A percentile compares a stretch with the other conserved stretches of the same genome.
Evolutionary conservation across 1,140 invertebrate species (phyloP).

Genomic region (Tetramorium simillimum): DNA sequence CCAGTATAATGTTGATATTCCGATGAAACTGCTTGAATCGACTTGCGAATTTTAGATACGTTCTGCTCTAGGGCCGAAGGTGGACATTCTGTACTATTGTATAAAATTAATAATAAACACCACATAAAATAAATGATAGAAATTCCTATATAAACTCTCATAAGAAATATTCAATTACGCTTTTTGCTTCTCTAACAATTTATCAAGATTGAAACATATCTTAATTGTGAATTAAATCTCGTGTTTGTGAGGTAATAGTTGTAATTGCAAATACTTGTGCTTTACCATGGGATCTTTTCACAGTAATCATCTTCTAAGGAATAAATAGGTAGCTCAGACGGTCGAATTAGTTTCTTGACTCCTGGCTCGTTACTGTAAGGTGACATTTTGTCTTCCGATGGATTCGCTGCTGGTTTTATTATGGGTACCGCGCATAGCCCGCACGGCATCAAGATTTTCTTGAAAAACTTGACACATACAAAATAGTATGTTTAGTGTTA

Average conservation of each 20-base stretch:
- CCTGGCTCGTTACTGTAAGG: constrained; percentile 60
- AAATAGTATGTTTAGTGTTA: constrained; percentile 14
- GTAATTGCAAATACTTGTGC: constrained; percentile 79
- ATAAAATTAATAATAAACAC: constrained; percentile 22
- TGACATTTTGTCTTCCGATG: constrained; percentile 60
- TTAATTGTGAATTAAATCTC: background rate
- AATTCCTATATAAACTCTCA: background rate
- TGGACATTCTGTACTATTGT: constrained; percentile 2
- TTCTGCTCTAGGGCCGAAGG: constrained; percentile 77
- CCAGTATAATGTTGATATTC: constrained; percentile 72
- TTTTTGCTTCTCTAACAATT: background rate
- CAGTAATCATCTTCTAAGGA: constrained; percentile 72
- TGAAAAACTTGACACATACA: constrained; percentile 78
- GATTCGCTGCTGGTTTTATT: constrained; percentile 62
- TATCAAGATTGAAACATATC: background rate
- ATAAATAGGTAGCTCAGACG: constrained; percentile 83
- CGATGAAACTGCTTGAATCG: constrained; percentile 71
- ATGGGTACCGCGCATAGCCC: constrained; percentile 81
- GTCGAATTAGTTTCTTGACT: constrained; percentile 77
- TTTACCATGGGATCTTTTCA: constrained; percentile 81
- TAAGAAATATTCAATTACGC: background rate
- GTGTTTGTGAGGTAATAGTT: background rate
- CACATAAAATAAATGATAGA: background rate
- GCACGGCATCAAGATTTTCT: constrained; percentile 83
- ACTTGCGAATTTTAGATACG: constrained; percentile 78